Percentiles rank a stretch among this genome's conserved stretches.
Evolutionary conservation across 1,140 invertebrate genomes (phyloP).

Genomic region (Conus betulinus): DNA sequence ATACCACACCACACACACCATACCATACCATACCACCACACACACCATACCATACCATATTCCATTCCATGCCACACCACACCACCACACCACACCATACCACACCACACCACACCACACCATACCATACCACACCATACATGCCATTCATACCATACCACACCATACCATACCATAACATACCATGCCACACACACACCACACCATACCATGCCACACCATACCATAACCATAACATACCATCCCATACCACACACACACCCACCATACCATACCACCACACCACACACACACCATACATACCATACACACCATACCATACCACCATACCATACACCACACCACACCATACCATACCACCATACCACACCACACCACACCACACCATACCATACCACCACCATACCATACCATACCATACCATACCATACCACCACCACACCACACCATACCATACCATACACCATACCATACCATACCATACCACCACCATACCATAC

Average conservation of each 20-base stretch:
- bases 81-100: constrained; percentile 47
- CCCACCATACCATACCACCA: constrained; percentile 57
- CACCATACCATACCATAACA: constrained; percentile 54
- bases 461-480: too few relatives aligned
- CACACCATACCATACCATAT: constrained; percentile 53
- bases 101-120: constrained; percentile 41
- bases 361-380: too few relatives aligned
- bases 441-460: too few relatives aligned
- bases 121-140: constrained; percentile 55
- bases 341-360: constrained; percentile 41
- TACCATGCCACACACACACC: constrained; percentile 56
- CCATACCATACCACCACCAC: constrained; percentile 50
- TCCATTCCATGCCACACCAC: constrained; percentile 53
- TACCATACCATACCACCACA: constrained; percentile 47
- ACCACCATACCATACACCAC: constrained; percentile 49
- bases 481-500: constrained; percentile 43
- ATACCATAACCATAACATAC: constrained; percentile 51
- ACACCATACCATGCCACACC: constrained; percentile 51
- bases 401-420: too few relatives aligned
- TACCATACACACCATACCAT: constrained; percentile 55
- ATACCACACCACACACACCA: constrained; percentile 49
- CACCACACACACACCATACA: constrained; percentile 45
- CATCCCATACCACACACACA: constrained; percentile 54
- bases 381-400: too few relatives aligned
- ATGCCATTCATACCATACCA: constrained; percentile 49